Percentiles rank a stretch among this genome's conserved stretches.
These are phyloP conservation scores for Dipus sagitta DNA, from an alignment of 2,797 vertebrate species.

Conservation along the genomic window DNA sequence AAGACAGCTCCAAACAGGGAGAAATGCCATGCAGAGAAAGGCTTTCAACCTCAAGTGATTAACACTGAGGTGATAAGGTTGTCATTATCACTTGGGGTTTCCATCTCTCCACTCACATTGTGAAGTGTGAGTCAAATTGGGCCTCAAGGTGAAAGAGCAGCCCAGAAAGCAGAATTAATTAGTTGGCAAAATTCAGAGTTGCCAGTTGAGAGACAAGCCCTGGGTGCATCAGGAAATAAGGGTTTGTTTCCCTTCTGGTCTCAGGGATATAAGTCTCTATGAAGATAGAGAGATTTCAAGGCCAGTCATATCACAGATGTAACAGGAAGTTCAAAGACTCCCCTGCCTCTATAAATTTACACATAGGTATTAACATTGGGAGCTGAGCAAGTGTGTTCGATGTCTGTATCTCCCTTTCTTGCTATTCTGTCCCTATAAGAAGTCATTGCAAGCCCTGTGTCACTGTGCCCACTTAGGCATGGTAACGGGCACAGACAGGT, in stretches of 20 bases:
- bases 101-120: neutral
- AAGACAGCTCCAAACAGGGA: constrained; percentile 28
- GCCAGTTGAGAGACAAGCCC: neutral
- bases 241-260: constrained; percentile 43
- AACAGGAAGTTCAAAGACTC: constrained; percentile 35
- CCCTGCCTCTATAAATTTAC: neutral
- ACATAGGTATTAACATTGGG: neutral
- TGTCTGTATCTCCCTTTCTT: neutral
- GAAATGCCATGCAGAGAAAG: constrained; percentile 10
- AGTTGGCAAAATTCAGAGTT: constrained; percentile 49
- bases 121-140: neutral
- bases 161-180: constrained; percentile 25
- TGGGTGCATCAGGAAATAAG: neutral
- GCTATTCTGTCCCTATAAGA: neutral
- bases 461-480: neutral
- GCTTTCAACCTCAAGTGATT: constrained; percentile 36
- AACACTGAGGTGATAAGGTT: constrained; percentile 56
- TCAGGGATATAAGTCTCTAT: neutral
- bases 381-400: neutral
- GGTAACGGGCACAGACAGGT: neutral
- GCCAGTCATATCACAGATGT: neutral
- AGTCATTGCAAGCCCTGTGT: neutral
- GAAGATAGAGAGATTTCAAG: neutral
- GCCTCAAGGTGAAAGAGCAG: neutral
- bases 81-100: constrained; percentile 46